Evolutionary conservation across 30 jellyfish, hydroid and myxozoan genomes (phyloP), one percentile per base, ranked within the genome.

Genomic region (Thelohanellus kitauei): DNA sequence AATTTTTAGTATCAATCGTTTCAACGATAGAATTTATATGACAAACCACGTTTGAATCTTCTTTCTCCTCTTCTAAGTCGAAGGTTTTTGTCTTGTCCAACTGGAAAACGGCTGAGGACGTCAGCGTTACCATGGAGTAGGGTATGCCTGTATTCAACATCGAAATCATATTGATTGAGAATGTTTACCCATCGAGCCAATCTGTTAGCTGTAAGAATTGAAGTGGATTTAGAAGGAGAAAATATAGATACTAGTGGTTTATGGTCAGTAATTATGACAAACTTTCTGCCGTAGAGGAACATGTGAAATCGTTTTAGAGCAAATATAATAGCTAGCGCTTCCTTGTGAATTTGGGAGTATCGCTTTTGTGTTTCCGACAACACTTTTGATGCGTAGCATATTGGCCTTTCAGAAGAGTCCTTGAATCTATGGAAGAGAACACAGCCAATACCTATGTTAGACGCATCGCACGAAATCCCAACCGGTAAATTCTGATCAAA

Each of bases 381-480:
- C 2, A 22, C 14, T 22, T 39, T 40, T 10, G 58, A 39, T 3
- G 32, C 63, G 16, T 51, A 38, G 45, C 21, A 17, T 14, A 51
- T 51, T 2, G 64, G 63, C 1, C 45, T 43, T 19, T 20, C 65
- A 25, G 57, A 23, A 16, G 45, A 44, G 20, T 51, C 51, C 24
- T 6, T 17, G 24, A n/a, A 51, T 17, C 51, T 4, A 33, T 51
- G 65, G 31, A 51, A 51, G 10, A 51, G 50, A 23, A 51, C 58
- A 3, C 43, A 56, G 22, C 51, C 65, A 14, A 23, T 38, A 13
- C 60, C 65, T 2, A 14, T 16, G 17, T 23, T 17, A 23, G 61
- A 48, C 20, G 60, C 60, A 40, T 20, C 60, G 42, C 65, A 51
- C 18, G 65, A 16, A 4, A 40, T 38, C 24, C 65, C 60, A 6